phyloP scores from a whole-genome alignment of 1,140 invertebrate genomes.

The Drosophila burlai region DNA sequence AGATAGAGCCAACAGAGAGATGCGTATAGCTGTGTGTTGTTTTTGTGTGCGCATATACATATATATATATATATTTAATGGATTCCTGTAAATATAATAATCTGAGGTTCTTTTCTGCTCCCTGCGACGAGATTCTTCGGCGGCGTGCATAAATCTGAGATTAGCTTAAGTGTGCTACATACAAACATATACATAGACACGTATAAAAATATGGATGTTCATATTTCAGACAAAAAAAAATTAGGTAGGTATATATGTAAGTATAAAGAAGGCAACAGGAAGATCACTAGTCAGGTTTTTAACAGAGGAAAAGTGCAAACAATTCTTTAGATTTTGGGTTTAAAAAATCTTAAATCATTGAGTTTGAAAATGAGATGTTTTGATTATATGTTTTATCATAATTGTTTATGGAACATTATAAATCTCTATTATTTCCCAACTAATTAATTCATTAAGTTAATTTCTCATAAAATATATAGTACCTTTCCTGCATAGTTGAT shows the following conservation, averaged over 20 bases:
- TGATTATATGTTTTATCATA: not conserved
- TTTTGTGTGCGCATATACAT: slow-evolving; percentile 17
- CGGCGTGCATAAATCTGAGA: slow-evolving; percentile 51
- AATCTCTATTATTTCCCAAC: not conserved
- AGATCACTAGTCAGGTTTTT: slow-evolving; percentile 13
- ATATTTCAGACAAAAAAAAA: slow-evolving; percentile 19
- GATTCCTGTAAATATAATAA: slow-evolving; percentile 61
- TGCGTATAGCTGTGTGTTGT: not conserved
- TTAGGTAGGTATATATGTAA: not conserved
- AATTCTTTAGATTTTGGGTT: not conserved
- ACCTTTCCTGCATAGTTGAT: not conserved
- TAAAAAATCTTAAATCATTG: not conserved
- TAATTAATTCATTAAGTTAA: not conserved
- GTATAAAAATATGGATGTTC: slow-evolving; percentile 9
- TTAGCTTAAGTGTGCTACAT: slow-evolving; percentile 62
- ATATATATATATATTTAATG: slow-evolving; percentile 53
- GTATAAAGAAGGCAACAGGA: slow-evolving; percentile 4
- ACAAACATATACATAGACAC: slow-evolving; percentile 21
- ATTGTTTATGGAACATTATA: not conserved
- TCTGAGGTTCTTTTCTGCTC: slow-evolving; percentile 31
- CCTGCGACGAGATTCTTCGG: slow-evolving; percentile 5
- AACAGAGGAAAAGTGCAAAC: not conserved
- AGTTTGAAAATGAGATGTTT: too few relatives aligned
- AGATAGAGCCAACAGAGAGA: slow-evolving; percentile 16
- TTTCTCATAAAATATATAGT: not conserved